A percentile compares a stretch with the other conserved stretches of the same genome.
Evolutionary conservation across 2,888 invertebrate species (phyloP).

Genomic region (Folsomia candida): DNA sequence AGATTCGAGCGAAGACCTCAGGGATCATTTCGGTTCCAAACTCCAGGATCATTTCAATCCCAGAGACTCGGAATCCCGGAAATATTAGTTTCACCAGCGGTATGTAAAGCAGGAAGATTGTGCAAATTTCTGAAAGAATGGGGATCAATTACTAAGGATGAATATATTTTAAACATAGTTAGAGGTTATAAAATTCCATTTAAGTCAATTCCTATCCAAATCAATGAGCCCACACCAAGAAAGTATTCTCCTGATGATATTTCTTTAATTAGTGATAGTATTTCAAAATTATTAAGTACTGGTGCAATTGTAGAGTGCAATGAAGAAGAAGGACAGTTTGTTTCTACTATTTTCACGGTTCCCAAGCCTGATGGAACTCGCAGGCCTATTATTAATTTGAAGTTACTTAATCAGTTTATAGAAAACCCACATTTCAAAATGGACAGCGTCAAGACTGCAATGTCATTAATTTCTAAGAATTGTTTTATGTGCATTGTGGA

Average conservation of each 20-base stretch:
- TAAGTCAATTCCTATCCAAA: no score
- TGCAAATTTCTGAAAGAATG: slow-evolving; percentile 1
- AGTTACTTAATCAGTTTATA: slow-evolving; percentile 3
- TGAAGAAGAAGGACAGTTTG: neutral
- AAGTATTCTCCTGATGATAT: neutral
- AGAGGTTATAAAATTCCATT: slow-evolving; percentile 21
- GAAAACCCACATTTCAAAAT: slow-evolving; percentile 2
- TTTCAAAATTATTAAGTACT: neutral
- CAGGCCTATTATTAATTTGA: slow-evolving; percentile 7
- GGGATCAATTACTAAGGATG: slow-evolving; percentile 17
- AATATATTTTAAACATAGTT: slow-evolving; percentile 5
- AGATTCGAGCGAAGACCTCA: no score
- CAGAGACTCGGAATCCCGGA: neutral
- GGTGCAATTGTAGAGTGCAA: neutral
- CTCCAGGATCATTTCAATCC: neutral
- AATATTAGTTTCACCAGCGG: no score
- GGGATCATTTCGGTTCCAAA: no score
- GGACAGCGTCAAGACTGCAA: no score
- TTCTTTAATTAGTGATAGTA: neutral
- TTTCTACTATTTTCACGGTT: neutral
- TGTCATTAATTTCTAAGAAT: slow-evolving; percentile 6
- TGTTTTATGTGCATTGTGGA: neutral
- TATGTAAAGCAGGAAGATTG: slow-evolving; percentile 14
- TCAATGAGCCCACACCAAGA: neutral
- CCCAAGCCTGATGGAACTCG: neutral